Conservation (phyloP, 2,113 vertebrate genomes). For the Tamias sibiricus region DNA sequence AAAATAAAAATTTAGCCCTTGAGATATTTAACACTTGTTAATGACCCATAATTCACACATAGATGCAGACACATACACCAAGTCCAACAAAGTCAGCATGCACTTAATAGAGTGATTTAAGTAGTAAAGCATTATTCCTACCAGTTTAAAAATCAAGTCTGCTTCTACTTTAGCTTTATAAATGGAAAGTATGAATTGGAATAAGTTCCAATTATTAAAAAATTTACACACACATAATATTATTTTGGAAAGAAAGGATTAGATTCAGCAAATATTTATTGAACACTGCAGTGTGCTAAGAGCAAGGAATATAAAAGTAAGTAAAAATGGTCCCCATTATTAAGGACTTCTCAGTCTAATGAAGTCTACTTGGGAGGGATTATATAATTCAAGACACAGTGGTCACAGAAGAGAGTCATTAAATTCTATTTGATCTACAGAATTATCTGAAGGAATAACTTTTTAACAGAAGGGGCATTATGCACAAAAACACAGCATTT, state of each 20-base stretch:
- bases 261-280: conserved; percentile 19
- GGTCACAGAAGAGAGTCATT: not conserved
- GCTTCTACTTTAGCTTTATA: conserved; percentile 10
- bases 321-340: not conserved
- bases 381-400: not conserved
- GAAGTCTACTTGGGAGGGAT: not conserved
- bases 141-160: conserved; percentile 43
- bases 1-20: not conserved
- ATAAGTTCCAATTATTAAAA: not conserved
- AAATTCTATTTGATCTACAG: conserved; percentile 10
- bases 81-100: not conserved
- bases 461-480: not conserved
- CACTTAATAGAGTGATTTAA: not conserved
- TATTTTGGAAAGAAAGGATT: conserved; percentile 23
- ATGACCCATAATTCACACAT: not conserved
- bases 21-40: not conserved
- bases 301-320: not conserved
- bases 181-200: not conserved
- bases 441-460: not conserved
- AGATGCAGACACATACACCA: not conserved
- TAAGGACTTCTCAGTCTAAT: not conserved
- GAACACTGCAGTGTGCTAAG: not conserved
- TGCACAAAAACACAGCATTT: not conserved
- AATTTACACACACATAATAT: not conserved
- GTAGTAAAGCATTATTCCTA: not conserved